Conservation (phyloP, 2,888 invertebrate species). For the Amphipoea oculea region DNA sequence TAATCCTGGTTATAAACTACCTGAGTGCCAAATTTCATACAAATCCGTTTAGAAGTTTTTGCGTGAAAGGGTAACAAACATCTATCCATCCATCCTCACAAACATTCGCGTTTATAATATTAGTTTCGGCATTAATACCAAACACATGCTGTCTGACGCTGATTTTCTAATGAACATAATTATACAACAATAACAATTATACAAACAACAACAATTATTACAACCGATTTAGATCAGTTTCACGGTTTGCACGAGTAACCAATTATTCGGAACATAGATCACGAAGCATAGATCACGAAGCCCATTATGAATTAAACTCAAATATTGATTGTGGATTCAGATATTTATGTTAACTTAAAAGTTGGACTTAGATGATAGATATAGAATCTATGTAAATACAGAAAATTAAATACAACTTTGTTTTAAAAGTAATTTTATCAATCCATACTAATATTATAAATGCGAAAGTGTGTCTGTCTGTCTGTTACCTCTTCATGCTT, state of each 20-base stretch:
- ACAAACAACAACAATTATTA: background rate
- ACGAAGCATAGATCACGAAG: background rate
- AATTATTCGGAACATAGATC: background rate
- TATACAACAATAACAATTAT: background rate
- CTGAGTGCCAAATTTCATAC: too few species aligned
- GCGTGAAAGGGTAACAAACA: too few species aligned
- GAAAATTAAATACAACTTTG: background rate
- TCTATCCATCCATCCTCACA: too few species aligned
- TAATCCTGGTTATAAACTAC: too few species aligned
- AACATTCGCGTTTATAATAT: too few species aligned
- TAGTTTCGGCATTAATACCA: too few species aligned
- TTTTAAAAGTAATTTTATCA: background rate
- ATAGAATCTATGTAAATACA: background rate
- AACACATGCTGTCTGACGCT: background rate
- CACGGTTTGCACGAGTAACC: background rate
- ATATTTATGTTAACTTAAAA: background rate
- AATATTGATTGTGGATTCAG: constrained; percentile 2
- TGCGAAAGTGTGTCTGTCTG: too few species aligned
- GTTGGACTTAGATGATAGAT: background rate
- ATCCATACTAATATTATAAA: too few species aligned
- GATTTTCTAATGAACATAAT: background rate
- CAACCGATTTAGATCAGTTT: background rate
- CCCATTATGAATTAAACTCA: constrained; percentile 5
- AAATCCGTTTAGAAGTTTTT: too few species aligned
- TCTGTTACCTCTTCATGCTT: too few species aligned